Percentiles rank a stretch among this genome's conserved stretches.
Evolutionary conservation across 2,797 vertebrate genomes (phyloP).

Genomic region (Acestrorhynchus altus): DNA sequence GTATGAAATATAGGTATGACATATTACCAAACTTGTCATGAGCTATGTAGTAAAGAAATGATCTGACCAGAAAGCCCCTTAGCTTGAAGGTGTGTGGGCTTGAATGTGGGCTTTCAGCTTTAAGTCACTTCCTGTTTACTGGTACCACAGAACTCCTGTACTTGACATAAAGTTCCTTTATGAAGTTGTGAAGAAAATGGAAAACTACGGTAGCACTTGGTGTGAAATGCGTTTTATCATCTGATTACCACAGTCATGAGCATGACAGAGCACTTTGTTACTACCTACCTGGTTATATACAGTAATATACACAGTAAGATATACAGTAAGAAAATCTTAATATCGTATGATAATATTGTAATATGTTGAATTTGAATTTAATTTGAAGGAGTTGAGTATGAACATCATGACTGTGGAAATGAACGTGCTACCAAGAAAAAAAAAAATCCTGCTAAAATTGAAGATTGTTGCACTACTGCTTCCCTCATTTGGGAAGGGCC

Average conservation of each 20-base stretch:
- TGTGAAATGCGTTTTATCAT: conserved; percentile 31
- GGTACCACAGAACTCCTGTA: conserved; percentile 78
- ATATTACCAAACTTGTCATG: background rate
- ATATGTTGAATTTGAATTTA: too few relatives aligned
- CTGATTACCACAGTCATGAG: conserved; percentile 31
- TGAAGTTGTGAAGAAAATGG: conserved; percentile 57
- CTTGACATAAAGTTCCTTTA: conserved; percentile 81
- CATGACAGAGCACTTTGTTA: background rate
- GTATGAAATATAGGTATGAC: background rate
- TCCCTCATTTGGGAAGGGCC: conserved; percentile 85
- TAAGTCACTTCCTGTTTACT: conserved; percentile 83
- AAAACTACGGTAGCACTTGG: conserved; percentile 46
- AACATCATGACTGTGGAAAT: conserved; percentile 46
- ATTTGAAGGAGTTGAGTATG: background rate
- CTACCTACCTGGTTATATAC: background rate
- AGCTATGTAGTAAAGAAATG: conserved; percentile 13
- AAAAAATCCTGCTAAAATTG: conserved; percentile 74
- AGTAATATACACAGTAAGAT: too few relatives aligned
- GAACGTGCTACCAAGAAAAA: conserved; percentile 59
- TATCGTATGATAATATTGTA: too few relatives aligned
- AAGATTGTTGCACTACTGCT: conserved; percentile 97
- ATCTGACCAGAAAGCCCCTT: conserved; percentile 66
- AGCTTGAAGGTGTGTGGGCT: conserved; percentile 52
- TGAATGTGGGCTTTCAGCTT: conserved; percentile 54
- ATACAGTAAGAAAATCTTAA: background rate